These are phyloP conservation scores for Phataginus tetradactyla DNA, from an alignment of 2,797 vertebrate species.

Conservation along the genomic window DNA sequence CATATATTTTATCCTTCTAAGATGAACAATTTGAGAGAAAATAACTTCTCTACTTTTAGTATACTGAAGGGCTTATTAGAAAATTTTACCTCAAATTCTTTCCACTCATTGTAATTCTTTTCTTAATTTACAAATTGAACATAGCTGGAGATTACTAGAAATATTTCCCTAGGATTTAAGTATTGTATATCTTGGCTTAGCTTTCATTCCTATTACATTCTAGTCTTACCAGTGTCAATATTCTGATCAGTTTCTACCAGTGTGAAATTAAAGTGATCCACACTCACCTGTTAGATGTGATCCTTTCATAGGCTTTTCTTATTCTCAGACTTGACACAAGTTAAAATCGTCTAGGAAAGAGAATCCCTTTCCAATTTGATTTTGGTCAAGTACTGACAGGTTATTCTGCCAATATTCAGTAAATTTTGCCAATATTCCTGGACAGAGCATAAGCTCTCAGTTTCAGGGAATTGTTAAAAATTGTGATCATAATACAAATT, in stretches of 20 bases:
- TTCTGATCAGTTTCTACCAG: slow-evolving; percentile 36
- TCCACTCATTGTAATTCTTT: neutral
- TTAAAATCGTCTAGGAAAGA: neutral
- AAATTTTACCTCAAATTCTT: neutral
- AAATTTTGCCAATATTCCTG: neutral
- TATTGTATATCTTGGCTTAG: neutral
- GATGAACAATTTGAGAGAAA: neutral
- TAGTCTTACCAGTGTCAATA: neutral
- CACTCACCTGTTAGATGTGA: neutral
- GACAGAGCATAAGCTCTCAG: neutral
- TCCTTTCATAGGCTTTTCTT: neutral
- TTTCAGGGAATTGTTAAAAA: slow-evolving; percentile 6
- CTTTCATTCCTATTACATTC: neutral
- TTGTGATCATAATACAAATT: neutral
- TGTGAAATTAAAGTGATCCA: neutral
- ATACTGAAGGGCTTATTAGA: neutral
- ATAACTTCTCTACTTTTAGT: neutral
- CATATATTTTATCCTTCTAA: neutral
- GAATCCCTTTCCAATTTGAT: neutral
- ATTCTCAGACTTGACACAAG: neutral
- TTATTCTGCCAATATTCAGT: neutral
- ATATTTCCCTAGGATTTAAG: neutral
- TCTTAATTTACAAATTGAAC: neutral
- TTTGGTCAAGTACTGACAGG: neutral
- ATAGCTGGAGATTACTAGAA: neutral